phyloP scores from a whole-genome alignment of 2,113 vertebrate species.

The Pygoscelis antarcticus region DNA sequence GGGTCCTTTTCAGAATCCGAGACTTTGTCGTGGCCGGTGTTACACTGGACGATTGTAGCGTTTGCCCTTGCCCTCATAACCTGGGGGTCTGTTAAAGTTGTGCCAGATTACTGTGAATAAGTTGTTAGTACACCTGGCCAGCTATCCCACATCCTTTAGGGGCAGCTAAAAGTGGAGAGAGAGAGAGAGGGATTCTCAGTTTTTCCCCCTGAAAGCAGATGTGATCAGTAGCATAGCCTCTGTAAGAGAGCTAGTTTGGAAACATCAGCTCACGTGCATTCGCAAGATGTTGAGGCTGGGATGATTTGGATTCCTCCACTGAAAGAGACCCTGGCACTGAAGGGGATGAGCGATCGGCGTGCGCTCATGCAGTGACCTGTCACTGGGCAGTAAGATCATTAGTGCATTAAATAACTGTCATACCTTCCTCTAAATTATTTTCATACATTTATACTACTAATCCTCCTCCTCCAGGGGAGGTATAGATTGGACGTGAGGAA shows the following conservation, averaged over 20 bases:
- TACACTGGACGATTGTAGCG: rapidly evolving
- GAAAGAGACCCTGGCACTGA: no score
- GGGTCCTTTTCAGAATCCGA: background rate
- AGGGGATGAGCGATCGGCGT: rapidly evolving
- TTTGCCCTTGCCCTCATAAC: background rate
- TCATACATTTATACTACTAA: no score
- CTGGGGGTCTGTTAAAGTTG: background rate
- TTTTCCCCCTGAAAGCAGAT: background rate
- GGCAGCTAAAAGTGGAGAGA: background rate
- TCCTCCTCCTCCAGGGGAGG: no score
- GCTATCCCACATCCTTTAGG: background rate
- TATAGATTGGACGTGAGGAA: no score
- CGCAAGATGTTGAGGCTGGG: rapidly evolving
- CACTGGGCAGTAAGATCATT: background rate
- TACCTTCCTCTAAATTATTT: background rate
- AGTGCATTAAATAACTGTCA: background rate
- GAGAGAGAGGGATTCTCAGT: no score
- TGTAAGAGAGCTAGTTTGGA: no score
- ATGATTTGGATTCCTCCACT: background rate
- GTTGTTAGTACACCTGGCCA: background rate
- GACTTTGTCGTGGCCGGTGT: background rate
- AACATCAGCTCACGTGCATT: no score
- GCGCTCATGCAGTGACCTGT: no score
- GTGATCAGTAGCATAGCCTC: background rate
- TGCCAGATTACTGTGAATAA: background rate